A percentile compares a stretch with the other conserved stretches of the same genome.
Conservation (phyloP, 2,113 vertebrate species). For the Oreochromis tanganicae region DNA sequence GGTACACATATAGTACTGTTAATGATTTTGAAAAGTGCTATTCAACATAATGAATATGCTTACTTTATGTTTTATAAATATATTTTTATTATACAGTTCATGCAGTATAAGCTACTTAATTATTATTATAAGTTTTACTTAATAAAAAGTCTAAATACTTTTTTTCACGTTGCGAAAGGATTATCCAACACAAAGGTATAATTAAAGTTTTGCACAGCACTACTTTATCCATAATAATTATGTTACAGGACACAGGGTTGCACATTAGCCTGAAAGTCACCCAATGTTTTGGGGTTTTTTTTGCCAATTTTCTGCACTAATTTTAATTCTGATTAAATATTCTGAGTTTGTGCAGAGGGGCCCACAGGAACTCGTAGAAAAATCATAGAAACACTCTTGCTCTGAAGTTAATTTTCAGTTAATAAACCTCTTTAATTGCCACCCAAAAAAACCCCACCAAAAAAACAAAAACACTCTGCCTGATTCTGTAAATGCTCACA, state of each 20-base stretch:
- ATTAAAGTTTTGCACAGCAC: not conserved
- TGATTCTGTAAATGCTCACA: not conserved
- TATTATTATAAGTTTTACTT: not conserved
- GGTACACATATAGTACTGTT: not conserved
- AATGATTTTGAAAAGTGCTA: not conserved
- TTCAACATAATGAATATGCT: not conserved
- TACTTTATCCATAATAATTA: not conserved
- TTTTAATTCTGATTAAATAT: not conserved
- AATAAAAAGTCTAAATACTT: not conserved
- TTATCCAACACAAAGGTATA: not conserved
- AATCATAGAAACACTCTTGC: not conserved
- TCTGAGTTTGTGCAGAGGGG: fast-evolving
- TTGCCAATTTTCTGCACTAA: not conserved
- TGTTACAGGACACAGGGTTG: not conserved
- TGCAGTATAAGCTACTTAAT: not conserved
- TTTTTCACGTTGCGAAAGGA: not conserved
- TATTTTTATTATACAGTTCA: not conserved
- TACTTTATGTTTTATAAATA: not conserved
- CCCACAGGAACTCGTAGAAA: not conserved
- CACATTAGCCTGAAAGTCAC: not conserved
- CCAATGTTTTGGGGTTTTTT: not conserved
- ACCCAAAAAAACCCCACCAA: fast-evolving
- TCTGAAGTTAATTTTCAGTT: not conserved
- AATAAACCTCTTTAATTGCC: not conserved
- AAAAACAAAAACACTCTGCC: not conserved